These are phyloP conservation scores for Sceloporus undulatus DNA, from an alignment of 2,113 vertebrate genomes.

Conservation along the genomic window DNA sequence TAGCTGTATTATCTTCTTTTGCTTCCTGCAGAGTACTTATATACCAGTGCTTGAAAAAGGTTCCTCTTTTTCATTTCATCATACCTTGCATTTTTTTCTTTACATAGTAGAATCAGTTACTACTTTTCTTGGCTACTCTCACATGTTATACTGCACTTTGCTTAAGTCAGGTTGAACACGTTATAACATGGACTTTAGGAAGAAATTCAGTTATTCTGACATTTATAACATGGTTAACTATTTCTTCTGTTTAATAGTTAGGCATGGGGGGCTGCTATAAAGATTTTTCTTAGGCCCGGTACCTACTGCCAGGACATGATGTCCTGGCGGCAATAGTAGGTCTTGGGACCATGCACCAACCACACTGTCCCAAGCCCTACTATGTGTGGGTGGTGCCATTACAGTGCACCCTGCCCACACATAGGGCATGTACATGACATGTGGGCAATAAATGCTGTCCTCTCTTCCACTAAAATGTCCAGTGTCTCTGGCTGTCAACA, in stretches of 20 bases:
- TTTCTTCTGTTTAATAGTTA: not conserved
- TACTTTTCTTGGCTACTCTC: not conserved
- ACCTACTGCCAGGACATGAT: too few species aligned
- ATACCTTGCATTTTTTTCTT: not conserved
- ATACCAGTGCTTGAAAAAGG: not conserved
- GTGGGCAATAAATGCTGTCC: too few species aligned
- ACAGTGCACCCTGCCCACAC: too few species aligned
- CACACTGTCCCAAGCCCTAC: too few species aligned
- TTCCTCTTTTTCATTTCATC: not conserved
- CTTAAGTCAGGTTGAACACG: not conserved
- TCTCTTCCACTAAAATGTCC: too few species aligned
- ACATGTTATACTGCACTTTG: not conserved
- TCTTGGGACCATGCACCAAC: too few species aligned
- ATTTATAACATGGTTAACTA: not conserved
- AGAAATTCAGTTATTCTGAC: not conserved
- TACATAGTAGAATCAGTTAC: not conserved
- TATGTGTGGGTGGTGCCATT: too few species aligned
- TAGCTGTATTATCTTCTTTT: accelerated
- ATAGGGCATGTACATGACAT: too few species aligned
- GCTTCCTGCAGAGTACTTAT: not conserved
- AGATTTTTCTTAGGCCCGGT: too few species aligned
- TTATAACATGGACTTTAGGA: not conserved
- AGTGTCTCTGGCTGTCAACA: too few species aligned
- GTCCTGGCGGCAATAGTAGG: too few species aligned
- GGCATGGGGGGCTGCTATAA: not conserved